Conservation (phyloP, 2,888 invertebrate genomes). For the Portevinia maculata region DNA sequence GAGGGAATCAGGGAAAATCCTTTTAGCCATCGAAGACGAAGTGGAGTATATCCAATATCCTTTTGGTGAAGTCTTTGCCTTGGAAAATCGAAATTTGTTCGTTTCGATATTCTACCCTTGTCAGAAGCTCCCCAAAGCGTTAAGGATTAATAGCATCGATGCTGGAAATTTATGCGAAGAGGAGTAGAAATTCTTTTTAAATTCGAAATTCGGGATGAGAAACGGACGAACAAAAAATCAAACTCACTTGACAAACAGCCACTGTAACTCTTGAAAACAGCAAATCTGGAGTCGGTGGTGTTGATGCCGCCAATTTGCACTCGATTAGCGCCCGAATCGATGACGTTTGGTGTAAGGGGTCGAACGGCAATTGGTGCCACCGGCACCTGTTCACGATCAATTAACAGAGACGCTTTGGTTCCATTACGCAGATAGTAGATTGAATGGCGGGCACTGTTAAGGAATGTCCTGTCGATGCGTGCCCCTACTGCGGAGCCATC, state of each 20-base stretch:
- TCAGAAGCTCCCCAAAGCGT: conserved; percentile 77
- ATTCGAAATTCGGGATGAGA: conserved; percentile 26
- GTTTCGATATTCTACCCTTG: conserved; percentile 68
- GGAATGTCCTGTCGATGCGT: conserved; percentile 90
- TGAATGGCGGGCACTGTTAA: conserved; percentile 90
- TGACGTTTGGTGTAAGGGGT: conserved; percentile 86
- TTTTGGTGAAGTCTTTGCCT: conserved; percentile 32
- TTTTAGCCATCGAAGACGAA: conserved; percentile 27
- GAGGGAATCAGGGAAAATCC: conserved; percentile 52
- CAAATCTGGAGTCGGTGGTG: conserved; percentile 91
- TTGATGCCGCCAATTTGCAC: conserved; percentile 94
- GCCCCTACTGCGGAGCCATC: conserved; percentile 87
- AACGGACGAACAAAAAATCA: conserved; percentile 25
- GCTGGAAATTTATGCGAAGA: conserved; percentile 76
- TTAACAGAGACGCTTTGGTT: conserved; percentile 88
- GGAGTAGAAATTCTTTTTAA: conserved; percentile 24
- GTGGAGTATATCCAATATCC: conserved; percentile 57
- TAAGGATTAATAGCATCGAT: conserved; percentile 78
- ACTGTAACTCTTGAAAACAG: conserved; percentile 92
- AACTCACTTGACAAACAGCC: conserved; percentile 94
- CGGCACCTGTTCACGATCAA: conserved; percentile 90
- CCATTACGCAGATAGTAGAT: conserved; percentile 88
- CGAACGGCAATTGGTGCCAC: conserved; percentile 88
- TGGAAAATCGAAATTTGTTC: conserved; percentile 9
- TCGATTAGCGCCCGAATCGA: conserved; percentile 89